A percentile compares a stretch with the other conserved stretches of the same genome.
Conservation (phyloP, 2,797 vertebrate genomes). For the Sebastes steindachneri region DNA sequence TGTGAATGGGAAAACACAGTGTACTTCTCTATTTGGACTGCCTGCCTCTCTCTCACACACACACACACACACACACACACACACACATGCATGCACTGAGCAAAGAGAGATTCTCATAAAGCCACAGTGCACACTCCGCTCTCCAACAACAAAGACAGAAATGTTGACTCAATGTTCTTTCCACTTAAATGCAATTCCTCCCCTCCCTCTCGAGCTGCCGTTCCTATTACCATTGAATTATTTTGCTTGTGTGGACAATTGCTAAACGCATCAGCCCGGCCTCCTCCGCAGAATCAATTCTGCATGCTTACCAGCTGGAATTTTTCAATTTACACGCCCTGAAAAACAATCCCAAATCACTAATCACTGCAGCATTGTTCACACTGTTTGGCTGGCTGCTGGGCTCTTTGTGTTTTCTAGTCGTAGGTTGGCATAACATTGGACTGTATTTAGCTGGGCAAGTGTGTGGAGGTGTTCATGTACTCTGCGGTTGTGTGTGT, state of each 20-base stretch:
- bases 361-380: slow-evolving; percentile 68
- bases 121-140: slow-evolving; percentile 12
- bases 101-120: slow-evolving; percentile 24
- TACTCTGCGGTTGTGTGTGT: background rate
- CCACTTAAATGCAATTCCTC: slow-evolving; percentile 53
- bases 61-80: background rate
- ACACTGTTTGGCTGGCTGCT: slow-evolving; percentile 44
- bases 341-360: slow-evolving; percentile 78
- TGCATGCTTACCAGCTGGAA: slow-evolving; percentile 63
- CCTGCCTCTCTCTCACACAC: background rate
- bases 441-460: slow-evolving; percentile 23
- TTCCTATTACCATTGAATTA: slow-evolving; percentile 60
- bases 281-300: slow-evolving; percentile 65
- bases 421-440: slow-evolving; percentile 20
- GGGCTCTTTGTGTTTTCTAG: slow-evolving; percentile 31
- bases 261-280: slow-evolving; percentile 50
- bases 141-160: slow-evolving; percentile 45
- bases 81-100: background rate
- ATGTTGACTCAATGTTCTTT: slow-evolving; percentile 67
- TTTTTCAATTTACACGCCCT: slow-evolving; percentile 74
- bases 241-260: slow-evolving; percentile 63
- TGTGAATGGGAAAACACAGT: slow-evolving; percentile 11
- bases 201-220: slow-evolving; percentile 21
- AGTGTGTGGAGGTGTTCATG: slow-evolving; percentile 27
- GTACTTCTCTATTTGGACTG: background rate